phyloP scores from a whole-genome alignment of 2,113 vertebrate genomes.

The Tringa solitaria region DNA sequence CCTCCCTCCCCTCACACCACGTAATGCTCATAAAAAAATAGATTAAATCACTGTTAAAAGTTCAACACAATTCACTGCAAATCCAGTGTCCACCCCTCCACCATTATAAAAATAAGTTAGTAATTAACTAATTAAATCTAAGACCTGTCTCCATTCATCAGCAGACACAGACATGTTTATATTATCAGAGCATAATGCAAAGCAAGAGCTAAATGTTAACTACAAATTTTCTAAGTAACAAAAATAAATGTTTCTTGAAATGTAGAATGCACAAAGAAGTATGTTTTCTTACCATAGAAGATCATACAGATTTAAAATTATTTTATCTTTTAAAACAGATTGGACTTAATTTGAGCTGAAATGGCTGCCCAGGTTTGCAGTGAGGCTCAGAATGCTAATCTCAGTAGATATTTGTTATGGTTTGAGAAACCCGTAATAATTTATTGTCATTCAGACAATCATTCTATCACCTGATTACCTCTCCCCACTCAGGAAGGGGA shows the following conservation, averaged over 20 bases:
- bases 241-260: neutral
- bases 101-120: neutral
- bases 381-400: neutral
- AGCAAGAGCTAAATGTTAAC: neutral
- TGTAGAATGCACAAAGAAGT: neutral
- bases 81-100: neutral
- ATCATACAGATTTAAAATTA: neutral
- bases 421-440: neutral
- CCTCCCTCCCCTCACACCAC: neutral
- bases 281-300: neutral
- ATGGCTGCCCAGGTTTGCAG: neutral
- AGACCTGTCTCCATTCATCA: neutral
- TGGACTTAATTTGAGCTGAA: neutral
- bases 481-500: neutral
- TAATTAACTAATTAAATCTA: neutral
- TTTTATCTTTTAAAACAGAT: neutral
- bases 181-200: neutral
- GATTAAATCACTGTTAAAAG: neutral
- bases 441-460: neutral
- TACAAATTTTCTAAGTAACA: neutral
- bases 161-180: neutral
- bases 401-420: neutral
- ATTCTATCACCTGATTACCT: neutral
- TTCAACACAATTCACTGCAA: neutral
- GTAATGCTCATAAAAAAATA: rapidly evolving